Evolutionary conservation across 1,140 invertebrate genomes (phyloP), one percentile per base, ranked within the genome.

Genomic region (Glossosoma conforme): DNA sequence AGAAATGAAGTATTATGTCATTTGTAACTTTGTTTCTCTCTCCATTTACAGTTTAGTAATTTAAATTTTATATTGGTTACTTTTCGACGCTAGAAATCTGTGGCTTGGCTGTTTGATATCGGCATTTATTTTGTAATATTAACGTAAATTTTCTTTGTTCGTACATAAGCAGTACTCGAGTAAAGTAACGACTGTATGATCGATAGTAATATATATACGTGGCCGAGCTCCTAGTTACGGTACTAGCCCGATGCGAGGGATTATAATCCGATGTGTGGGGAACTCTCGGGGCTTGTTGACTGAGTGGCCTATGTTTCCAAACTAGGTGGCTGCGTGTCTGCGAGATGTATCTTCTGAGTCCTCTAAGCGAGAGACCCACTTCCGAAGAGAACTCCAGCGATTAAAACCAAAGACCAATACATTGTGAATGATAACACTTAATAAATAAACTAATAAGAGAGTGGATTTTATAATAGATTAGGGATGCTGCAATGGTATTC

Each of bases 401-500:
- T 38, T 32, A 46, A 41, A 46, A 46, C 51, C 30, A 51, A 51
- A 43, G 24, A 14, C n/a, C 21, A 21, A 43, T 25, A 53, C 40
- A 53, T 30, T 37, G 33, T 44, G 24, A 43, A 51, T 43, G 17
- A 43, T 46, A 52, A 44, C 17, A 52, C 35, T 49, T 28, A 51
- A 44, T 43, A 33, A 30, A 51, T 33, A 50, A 24, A 50, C 24
- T 28, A 44, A 52, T 38, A 54, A 49, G 44, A 54, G 38, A 32
- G 51, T 53, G 51, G 51, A 53, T 53, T 46, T 53, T 53, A n/a
- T n/a, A n/a, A n/a, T n/a, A 48, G 44, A 37, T 47, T 54, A 54
- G 52, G 52, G 45, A 54, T 54, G 52, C 52, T 54, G 52, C 52
- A 28, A 54, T 54, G 52, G 52, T 54, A 54, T 54, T 54, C 52